Evolutionary conservation across 2,113 vertebrate genomes (phyloP).

Genomic region (Pleuronectes platessa): DNA sequence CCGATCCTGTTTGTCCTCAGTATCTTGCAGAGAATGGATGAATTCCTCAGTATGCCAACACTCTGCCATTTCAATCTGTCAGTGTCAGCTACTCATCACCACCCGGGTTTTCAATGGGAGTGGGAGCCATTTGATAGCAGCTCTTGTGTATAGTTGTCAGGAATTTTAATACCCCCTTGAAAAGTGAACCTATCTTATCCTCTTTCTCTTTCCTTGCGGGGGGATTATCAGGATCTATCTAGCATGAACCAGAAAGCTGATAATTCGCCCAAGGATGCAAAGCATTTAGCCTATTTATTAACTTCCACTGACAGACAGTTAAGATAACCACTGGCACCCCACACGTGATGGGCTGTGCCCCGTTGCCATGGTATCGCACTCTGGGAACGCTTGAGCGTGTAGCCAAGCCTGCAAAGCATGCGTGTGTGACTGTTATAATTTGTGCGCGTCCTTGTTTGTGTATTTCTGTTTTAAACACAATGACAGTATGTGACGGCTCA

Average conservation of each 20-base stretch:
- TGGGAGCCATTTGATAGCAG: slow-evolving; percentile 57
- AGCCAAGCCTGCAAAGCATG: background rate
- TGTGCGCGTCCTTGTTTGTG: background rate
- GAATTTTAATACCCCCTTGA: slow-evolving; percentile 77
- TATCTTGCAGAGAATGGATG: slow-evolving; percentile 21
- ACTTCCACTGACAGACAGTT: slow-evolving; percentile 85
- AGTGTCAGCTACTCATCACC: slow-evolving; percentile 59
- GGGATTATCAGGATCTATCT: slow-evolving; percentile 73
- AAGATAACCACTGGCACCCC: slow-evolving; percentile 79
- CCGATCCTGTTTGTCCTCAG: slow-evolving; percentile 16
- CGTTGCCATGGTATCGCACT: slow-evolving; percentile 69
- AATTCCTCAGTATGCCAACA: slow-evolving; percentile 48
- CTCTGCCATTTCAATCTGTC: slow-evolving; percentile 61
- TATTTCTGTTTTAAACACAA: slow-evolving; percentile 13
- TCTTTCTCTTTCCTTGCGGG: slow-evolving; percentile 24
- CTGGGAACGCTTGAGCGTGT: slow-evolving; percentile 11
- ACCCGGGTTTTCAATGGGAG: slow-evolving; percentile 29
- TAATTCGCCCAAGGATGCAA: slow-evolving; percentile 74
- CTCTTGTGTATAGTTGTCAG: slow-evolving; percentile 62
- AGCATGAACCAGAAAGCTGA: slow-evolving; percentile 75
- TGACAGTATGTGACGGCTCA: too few relatives aligned
- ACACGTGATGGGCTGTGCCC: slow-evolving; percentile 59
- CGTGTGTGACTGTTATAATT: slow-evolving; percentile 4
- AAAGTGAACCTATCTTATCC: slow-evolving; percentile 53
- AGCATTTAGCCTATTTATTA: slow-evolving; percentile 82